Conservation (phyloP, 2,888 invertebrate species). For the Parapristionchus giblindavisi region DNA sequence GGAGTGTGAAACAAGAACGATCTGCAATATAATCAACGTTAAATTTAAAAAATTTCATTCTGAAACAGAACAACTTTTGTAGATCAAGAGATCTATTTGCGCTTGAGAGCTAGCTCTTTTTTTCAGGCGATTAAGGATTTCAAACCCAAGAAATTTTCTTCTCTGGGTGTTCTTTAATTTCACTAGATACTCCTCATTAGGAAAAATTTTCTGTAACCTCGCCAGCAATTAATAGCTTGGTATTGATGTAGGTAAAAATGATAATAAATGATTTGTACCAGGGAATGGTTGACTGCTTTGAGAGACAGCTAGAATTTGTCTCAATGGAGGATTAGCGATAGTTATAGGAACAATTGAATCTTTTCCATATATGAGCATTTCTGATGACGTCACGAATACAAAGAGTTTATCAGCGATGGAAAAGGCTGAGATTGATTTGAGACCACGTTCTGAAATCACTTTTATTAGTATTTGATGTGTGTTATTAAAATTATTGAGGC, state of each 20-base stretch:
- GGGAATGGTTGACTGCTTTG: conserved; percentile 69
- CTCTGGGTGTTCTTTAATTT: too few species aligned
- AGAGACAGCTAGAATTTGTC: conserved; percentile 66
- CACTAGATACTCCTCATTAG: too few species aligned
- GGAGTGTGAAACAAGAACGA: conserved; percentile 64
- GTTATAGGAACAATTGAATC: conserved; percentile 56
- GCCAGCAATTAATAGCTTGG: not conserved
- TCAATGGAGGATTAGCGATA: conserved; percentile 63
- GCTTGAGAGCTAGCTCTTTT: too few species aligned
- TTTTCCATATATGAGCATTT: conserved; percentile 62
- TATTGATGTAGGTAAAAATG: not conserved
- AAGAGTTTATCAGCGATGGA: conserved; percentile 68
- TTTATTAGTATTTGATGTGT: not conserved
- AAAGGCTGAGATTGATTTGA: conserved; percentile 65
- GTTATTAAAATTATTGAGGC: not conserved
- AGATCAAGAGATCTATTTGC: not conserved
- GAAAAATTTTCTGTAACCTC: too few species aligned
- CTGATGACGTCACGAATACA: conserved; percentile 63
- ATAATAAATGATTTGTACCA: conserved; percentile 38
- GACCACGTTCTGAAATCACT: conserved; percentile 55
- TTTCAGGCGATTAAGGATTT: too few species aligned
- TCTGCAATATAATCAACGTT: conserved; percentile 43
- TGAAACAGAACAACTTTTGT: too few species aligned
- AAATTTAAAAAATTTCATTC: not conserved
- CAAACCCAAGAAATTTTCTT: too few species aligned